Evolutionary conservation across 2,113 vertebrate species (phyloP).

Genomic region (Pteropus alecto): DNA sequence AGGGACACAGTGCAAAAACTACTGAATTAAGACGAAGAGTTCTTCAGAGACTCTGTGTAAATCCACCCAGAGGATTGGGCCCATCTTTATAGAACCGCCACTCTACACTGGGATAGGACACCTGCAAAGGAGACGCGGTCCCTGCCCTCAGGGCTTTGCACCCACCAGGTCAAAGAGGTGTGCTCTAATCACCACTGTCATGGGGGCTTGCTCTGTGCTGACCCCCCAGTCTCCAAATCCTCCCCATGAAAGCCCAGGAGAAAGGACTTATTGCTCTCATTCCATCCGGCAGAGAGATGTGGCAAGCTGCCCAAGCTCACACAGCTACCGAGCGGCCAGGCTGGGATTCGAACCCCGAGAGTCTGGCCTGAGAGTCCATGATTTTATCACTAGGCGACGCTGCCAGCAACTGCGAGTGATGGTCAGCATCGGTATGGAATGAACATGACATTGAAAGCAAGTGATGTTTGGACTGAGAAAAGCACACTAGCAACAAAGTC

Average conservation of each 20-base stretch:
- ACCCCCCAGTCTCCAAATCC: not conserved
- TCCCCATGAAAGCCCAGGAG: not conserved
- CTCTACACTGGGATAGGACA: accelerated
- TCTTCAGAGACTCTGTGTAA: not conserved
- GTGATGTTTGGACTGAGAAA: not conserved
- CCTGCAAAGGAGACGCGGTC: not conserved
- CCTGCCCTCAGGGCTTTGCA: not conserved
- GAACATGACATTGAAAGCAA: accelerated
- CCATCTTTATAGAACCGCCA: not conserved
- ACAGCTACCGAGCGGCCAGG: not conserved
- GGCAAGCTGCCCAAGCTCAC: not conserved
- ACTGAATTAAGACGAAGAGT: not conserved
- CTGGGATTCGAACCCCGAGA: not conserved
- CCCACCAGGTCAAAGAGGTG: not conserved
- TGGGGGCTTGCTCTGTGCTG: not conserved
- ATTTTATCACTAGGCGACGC: not conserved
- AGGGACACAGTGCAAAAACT: not conserved
- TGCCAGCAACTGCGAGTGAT: accelerated
- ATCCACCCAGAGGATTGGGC: not conserved
- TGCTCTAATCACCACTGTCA: not conserved
- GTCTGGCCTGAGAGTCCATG: not conserved
- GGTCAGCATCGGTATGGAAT: not conserved
- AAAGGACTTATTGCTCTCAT: not conserved
- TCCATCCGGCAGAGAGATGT: not conserved
- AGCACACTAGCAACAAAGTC: not conserved